phyloP scores from a whole-genome alignment of 2,888 invertebrate genomes.

The Callosobruchus maculatus region DNA sequence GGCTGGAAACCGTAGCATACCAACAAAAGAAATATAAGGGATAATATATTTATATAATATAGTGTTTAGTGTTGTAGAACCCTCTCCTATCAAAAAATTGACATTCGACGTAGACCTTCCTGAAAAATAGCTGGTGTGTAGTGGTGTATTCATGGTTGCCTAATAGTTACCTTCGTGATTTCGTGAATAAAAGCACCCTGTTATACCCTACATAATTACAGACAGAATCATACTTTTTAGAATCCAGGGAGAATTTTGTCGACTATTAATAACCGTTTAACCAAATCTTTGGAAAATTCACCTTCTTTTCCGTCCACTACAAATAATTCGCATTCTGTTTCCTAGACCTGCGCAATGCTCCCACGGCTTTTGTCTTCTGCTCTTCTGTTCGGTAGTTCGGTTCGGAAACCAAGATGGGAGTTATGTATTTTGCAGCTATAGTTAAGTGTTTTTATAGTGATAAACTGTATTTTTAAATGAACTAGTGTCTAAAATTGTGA shows the following conservation, averaged over 20 bases:
- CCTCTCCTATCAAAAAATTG: too few species aligned
- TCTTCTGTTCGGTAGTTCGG: slow-evolving; percentile 21
- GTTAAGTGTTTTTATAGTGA: slow-evolving; percentile 39
- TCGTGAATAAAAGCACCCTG: too few species aligned
- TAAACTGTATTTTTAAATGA: slow-evolving; percentile 43
- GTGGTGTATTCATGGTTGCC: neutral
- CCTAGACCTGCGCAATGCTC: slow-evolving; percentile 15
- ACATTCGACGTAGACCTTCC: too few species aligned
- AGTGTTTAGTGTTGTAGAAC: too few species aligned
- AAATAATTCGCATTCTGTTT: neutral
- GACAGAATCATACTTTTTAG: too few species aligned
- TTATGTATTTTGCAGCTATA: slow-evolving; percentile 35
- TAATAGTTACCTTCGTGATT: neutral
- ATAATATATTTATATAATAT: too few species aligned
- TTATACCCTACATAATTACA: too few species aligned
- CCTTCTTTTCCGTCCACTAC: neutral
- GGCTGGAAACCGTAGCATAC: too few species aligned
- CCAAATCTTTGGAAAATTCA: neutral
- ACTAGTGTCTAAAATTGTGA: slow-evolving; percentile 48
- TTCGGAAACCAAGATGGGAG: slow-evolving; percentile 41
- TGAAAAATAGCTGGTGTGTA: neutral
- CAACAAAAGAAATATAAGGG: too few species aligned
- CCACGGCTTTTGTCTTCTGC: slow-evolving; percentile 26
- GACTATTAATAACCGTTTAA: too few species aligned
- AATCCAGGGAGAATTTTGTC: too few species aligned